Conservation (phyloP, 2,113 vertebrate species). For the Melanostigma gelatinosum region DNA sequence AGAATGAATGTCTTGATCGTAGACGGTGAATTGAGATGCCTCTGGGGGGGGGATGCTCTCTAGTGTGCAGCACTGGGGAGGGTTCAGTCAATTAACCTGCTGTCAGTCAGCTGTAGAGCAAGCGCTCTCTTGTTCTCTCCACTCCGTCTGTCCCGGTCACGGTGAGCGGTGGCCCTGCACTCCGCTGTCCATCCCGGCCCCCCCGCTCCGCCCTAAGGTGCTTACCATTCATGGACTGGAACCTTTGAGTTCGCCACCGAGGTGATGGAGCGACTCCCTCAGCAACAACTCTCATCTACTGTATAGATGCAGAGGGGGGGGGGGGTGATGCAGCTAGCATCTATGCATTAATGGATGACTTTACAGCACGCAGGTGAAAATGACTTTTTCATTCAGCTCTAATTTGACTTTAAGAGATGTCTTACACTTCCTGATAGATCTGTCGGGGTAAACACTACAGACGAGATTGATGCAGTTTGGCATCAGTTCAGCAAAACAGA, state of each 20-base stretch:
- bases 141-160: background rate
- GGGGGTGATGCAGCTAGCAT: background rate
- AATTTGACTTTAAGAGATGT: conserved; percentile 42
- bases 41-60: background rate
- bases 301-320: background rate
- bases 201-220: conserved; percentile 51
- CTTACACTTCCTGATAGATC: conserved; percentile 37
- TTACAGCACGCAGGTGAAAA: conserved; percentile 30
- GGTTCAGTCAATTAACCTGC: conserved; percentile 66
- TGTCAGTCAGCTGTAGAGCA: conserved; percentile 62
- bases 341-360: conserved; percentile 14
- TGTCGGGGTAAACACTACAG: conserved; percentile 15
- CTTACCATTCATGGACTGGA: conserved; percentile 71
- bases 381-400: conserved; percentile 41
- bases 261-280: conserved; percentile 48
- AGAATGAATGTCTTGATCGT: conserved; percentile 48
- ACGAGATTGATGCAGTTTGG: background rate
- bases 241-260: conserved; percentile 25
- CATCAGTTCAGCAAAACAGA: conserved; percentile 17
- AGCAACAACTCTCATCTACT: conserved; percentile 48
- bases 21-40: conserved; percentile 20
- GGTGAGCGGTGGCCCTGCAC: conserved; percentile 11
- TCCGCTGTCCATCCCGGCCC: conserved; percentile 1
- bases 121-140: conserved; percentile 10
- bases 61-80: conserved; percentile 9